A percentile compares a stretch with the other conserved stretches of the same genome.
phyloP scores from a whole-genome alignment of 2,113 vertebrate species.

The Tragelaphus strepsiceros region DNA sequence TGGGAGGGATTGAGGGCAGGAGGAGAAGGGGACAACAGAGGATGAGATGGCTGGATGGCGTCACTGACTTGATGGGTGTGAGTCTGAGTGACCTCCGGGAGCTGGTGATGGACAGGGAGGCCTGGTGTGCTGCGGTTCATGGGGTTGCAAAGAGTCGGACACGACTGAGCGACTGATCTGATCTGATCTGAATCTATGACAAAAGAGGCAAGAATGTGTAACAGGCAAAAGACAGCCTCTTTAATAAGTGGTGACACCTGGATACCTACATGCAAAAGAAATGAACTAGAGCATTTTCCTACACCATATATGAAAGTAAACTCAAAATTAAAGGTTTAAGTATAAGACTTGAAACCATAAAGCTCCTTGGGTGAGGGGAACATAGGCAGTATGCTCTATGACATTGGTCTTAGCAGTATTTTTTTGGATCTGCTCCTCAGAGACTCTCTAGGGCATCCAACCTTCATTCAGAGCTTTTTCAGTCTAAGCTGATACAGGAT shows the following conservation, averaged over 20 bases:
- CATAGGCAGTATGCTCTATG: background rate
- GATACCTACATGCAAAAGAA: background rate
- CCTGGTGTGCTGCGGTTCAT: too few relatives aligned
- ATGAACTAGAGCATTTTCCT: background rate
- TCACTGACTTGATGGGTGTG: too few relatives aligned
- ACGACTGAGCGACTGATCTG: too few relatives aligned
- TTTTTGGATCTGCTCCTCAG: background rate
- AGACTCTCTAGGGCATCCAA: background rate
- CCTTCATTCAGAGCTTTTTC: background rate
- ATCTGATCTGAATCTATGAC: background rate
- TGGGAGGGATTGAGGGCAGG: too few relatives aligned
- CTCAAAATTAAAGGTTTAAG: background rate
- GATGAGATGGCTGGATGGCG: too few relatives aligned
- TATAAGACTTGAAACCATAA: background rate
- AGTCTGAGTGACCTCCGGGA: too few relatives aligned
- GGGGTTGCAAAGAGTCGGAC: too few relatives aligned
- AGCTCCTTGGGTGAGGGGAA: background rate
- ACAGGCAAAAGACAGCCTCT: background rate
- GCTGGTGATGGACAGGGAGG: too few relatives aligned
- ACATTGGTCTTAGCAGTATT: background rate
- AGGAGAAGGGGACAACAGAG: too few relatives aligned
- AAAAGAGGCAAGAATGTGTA: background rate
- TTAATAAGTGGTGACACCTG: background rate
- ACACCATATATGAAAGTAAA: background rate
- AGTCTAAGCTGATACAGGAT: background rate